Conservation (phyloP, 2,113 vertebrate genomes). For the Neogobius melanostomus region DNA sequence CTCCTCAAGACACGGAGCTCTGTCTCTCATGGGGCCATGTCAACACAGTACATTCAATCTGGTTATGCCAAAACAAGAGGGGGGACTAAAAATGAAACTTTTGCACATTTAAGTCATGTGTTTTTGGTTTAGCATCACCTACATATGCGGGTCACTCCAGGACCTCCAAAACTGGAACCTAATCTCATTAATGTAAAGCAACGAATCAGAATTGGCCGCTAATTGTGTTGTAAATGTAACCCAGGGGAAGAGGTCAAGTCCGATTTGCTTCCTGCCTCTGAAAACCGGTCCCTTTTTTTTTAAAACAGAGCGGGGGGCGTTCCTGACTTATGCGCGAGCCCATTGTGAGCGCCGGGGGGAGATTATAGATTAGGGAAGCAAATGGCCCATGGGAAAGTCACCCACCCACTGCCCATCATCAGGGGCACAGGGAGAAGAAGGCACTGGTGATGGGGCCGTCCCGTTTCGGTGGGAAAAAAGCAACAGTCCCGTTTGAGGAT, state of each 20-base stretch:
- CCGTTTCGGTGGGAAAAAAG: conserved; percentile 67
- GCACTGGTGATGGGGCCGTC: conserved; percentile 5
- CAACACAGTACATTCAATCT: too few species aligned
- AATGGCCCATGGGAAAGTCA: conserved; percentile 71
- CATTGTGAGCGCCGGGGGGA: conserved; percentile 52
- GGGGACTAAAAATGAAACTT: too few species aligned
- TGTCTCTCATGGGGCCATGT: background rate
- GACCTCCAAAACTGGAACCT: background rate
- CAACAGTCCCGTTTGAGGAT: conserved; percentile 40
- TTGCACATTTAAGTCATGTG: too few species aligned
- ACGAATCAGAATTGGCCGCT: conserved; percentile 4
- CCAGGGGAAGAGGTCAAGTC: conserved; percentile 55
- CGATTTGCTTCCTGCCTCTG: conserved; percentile 36
- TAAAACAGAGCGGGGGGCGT: conserved; percentile 28
- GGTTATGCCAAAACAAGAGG: too few species aligned
- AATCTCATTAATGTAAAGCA: conserved; percentile 4
- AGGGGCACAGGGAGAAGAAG: conserved; percentile 7
- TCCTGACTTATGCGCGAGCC: conserved; percentile 64
- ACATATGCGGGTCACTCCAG: background rate
- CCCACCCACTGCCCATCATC: conserved; percentile 60
- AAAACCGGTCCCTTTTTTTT: conserved; percentile 46
- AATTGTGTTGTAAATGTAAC: conserved; percentile 13
- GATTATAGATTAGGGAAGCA: conserved; percentile 59
- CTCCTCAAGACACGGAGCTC: background rate
- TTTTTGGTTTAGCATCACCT: background rate